Base-by-base conservation (phyloP, 2,888 invertebrate species). In the Arrhopalites spinosus region DNA sequence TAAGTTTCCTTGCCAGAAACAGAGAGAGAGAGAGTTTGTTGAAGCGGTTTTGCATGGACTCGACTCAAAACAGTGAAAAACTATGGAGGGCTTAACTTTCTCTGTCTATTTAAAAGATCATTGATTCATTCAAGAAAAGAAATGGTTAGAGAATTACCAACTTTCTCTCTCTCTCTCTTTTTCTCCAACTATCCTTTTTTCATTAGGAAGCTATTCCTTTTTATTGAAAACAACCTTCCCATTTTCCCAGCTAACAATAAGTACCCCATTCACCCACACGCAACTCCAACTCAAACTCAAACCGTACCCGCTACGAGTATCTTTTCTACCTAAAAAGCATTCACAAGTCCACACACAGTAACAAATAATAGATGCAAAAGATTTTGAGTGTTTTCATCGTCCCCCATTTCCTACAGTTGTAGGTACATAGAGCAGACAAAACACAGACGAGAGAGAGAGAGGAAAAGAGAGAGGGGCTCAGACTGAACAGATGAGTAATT, bases 21-120 rank as follows among this genome's bases (percentile, higher is more conserved):
- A 36, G 64, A 59, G 5, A 59, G 17, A 30, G 30, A 29, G 64
- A 64, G 64, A 64, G 63, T 63, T 27, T 29, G 63, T 25, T n/a
- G 5, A 11, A 23, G 59, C 27, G 59, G 25, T n/a, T n/a, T n/a
- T n/a, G 15, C 50, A 13, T n/a, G 15, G 8, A 3, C 15, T 27
- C 25, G 0, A 7, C 59, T 15, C 3, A 59, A 15, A 1, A 56
- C 20, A 56, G 8, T 17, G n/a, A 56, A 56, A 56, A 56, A n/a
- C 53, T 23, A n/a, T n/a, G 53, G 15, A 56, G 7, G 53, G 1
- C 25, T 23, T 25, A 59, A 59, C 25, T 23, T 59, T 59, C 20
- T 59, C 25, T 7, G 15, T 50, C 7, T 50, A 17, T 25, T 59
- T 5, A 27, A 59, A 59, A 59, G 25, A 25, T 25, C 23, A 23